phyloP scores from a whole-genome alignment of 2,888 invertebrate genomes.

The Fissipunctia ypsillon region DNA sequence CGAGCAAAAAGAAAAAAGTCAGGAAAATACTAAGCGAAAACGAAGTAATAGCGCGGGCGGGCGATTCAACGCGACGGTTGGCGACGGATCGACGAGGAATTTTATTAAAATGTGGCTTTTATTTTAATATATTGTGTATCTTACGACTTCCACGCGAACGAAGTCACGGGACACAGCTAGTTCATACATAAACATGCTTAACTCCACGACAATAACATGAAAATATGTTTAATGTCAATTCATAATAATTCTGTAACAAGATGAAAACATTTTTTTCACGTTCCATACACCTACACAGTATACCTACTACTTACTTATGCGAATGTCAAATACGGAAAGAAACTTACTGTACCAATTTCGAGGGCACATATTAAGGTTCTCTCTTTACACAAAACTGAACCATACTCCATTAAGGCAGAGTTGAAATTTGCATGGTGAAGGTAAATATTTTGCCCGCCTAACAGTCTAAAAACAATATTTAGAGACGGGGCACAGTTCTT shows the following conservation, averaged over 20 bases:
- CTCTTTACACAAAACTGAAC: conserved; percentile 38
- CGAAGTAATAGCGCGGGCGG: no score
- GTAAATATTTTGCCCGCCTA: conserved; percentile 64
- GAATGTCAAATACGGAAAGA: conserved; percentile 73
- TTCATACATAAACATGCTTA: no score
- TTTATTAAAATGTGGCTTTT: no score
- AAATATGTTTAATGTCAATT: conserved; percentile 32
- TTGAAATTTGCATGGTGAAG: conserved; percentile 54
- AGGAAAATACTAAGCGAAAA: no score
- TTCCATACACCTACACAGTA: conserved; percentile 44
- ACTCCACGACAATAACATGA: conserved; percentile 9
- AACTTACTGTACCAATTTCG: conserved; percentile 68
- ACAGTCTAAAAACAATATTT: conserved; percentile 79
- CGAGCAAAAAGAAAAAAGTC: no score
- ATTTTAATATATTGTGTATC: no score
- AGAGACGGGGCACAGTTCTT: conserved; percentile 73
- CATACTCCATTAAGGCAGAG: conserved; percentile 34
- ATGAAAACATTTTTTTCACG: conserved; percentile 46
- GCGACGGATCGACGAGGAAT: no score
- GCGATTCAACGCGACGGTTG: no score
- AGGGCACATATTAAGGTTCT: conserved; percentile 55
- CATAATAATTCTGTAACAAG: conserved; percentile 41
- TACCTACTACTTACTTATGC: conserved; percentile 58
- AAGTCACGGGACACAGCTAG: no score
- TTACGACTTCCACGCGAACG: no score